A percentile compares a stretch with the other conserved stretches of the same genome.
These are phyloP conservation scores for Sylvietta virens DNA, from an alignment of 2,113 vertebrate genomes.

Conservation along the genomic window DNA sequence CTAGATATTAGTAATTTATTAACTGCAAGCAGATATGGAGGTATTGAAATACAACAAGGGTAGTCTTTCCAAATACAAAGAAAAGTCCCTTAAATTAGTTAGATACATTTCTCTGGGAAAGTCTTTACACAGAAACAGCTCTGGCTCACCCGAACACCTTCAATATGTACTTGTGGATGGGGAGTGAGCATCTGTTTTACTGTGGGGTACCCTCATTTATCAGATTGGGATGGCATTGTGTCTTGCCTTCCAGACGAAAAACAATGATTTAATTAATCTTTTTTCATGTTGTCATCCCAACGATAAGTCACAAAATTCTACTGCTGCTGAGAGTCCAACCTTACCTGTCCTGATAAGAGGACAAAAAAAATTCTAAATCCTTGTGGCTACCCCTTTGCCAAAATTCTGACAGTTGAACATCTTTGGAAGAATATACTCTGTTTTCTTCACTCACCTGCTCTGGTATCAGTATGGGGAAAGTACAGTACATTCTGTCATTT, in stretches of 20 bases:
- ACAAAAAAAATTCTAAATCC: background rate
- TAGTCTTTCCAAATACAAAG: background rate
- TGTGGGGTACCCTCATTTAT: background rate
- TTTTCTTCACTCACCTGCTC: background rate
- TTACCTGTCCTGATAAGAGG: background rate
- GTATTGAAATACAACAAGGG: background rate
- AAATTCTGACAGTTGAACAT: background rate
- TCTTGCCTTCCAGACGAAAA: background rate
- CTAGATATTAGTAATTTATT: background rate
- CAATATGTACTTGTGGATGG: background rate
- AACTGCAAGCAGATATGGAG: background rate
- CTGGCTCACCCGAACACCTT: background rate
- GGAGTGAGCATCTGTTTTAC: background rate
- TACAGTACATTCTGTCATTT: background rate
- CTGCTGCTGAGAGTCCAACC: background rate
- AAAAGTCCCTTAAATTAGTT: background rate
- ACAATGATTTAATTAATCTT: background rate
- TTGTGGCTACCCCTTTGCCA: background rate
- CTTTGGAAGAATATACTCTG: background rate
- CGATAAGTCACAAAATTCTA: background rate
- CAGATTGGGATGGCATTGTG: background rate
- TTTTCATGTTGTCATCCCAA: background rate
- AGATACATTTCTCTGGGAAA: background rate
- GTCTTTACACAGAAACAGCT: background rate
- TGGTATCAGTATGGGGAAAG: background rate